These are phyloP conservation scores for Conger conger DNA, from an alignment of 2,113 vertebrate genomes.

Conservation along the genomic window DNA sequence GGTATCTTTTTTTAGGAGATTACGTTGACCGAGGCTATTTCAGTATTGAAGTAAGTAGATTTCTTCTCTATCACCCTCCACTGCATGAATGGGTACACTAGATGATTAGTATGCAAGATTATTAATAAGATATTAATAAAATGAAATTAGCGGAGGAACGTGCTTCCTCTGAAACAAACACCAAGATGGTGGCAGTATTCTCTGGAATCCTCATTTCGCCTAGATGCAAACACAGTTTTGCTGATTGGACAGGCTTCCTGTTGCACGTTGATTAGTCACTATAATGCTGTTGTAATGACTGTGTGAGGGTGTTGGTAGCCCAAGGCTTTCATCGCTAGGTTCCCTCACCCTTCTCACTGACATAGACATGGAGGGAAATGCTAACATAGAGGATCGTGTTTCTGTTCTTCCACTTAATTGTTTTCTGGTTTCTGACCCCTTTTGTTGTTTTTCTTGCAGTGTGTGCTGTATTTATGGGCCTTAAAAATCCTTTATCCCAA, in stretches of 20 bases:
- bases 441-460: slow-evolving; percentile 67
- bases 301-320: background rate
- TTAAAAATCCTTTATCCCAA: slow-evolving; percentile 99
- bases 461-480: slow-evolving; percentile 99
- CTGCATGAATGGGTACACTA: background rate
- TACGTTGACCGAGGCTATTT: slow-evolving; percentile 99
- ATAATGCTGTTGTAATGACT: background rate
- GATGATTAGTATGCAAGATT: background rate
- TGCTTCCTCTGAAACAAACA: background rate
- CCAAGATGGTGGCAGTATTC: background rate
- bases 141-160: background rate
- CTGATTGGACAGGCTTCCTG: background rate
- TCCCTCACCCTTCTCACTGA: background rate
- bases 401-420: background rate
- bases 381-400: background rate
- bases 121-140: background rate
- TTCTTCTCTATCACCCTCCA: background rate
- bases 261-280: background rate
- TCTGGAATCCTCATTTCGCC: background rate
- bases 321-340: background rate
- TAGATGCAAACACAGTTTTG: background rate
- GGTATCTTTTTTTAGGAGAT: slow-evolving; percentile 98
- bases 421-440: background rate
- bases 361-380: background rate
- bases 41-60: slow-evolving; percentile 94